Conservation (phyloP, 2,113 vertebrate genomes). For the Chinchilla lanigera region DNA sequence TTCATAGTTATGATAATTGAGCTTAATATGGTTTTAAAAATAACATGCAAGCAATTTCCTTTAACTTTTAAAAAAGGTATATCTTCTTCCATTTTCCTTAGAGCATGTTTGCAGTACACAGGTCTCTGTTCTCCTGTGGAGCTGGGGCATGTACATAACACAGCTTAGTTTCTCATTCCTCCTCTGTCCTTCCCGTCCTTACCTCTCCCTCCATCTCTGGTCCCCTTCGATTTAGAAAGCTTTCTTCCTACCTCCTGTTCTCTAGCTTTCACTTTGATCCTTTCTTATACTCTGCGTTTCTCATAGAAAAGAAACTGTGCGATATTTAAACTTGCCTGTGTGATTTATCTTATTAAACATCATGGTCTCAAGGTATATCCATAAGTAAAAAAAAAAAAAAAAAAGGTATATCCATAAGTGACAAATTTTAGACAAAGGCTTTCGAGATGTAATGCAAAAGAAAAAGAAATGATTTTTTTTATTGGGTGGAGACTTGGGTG, state of each 20-base stretch:
- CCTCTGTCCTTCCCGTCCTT: not conserved
- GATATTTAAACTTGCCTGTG: not conserved
- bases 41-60: not conserved
- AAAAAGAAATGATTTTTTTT: not conserved
- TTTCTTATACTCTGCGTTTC: not conserved
- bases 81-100: not conserved
- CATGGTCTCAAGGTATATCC: not conserved
- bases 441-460: not conserved
- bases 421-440: constrained; percentile 6
- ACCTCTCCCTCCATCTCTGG: not conserved
- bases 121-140: not conserved
- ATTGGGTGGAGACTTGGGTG: not conserved
- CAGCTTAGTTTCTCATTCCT: not conserved
- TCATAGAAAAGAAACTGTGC: not conserved
- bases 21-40: not conserved
- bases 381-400: too few relatives aligned
- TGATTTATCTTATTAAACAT: not conserved
- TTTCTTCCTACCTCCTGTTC: not conserved
- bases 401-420: not conserved
- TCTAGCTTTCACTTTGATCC: not conserved
- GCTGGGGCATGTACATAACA: not conserved
- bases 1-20: not conserved
- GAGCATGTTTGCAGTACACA: not conserved
- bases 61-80: not conserved
- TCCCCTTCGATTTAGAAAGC: not conserved